Percentiles rank a stretch among this genome's conserved stretches.
Evolutionary conservation across 2,113 vertebrate genomes (phyloP).

Genomic region (Neolamprologus variostigma): DNA sequence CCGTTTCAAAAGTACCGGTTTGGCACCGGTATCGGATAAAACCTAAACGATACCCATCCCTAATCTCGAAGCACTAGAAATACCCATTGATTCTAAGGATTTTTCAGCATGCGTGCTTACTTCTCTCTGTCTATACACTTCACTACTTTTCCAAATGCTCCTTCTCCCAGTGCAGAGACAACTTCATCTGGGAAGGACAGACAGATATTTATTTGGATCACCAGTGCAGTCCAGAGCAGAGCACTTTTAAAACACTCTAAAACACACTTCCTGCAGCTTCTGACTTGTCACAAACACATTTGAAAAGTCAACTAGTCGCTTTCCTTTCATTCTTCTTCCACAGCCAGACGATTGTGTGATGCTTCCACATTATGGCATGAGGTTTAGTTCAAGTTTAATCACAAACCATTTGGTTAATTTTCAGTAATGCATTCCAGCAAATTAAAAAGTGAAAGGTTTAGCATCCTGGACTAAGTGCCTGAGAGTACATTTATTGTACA

Average conservation of each 20-base stretch:
- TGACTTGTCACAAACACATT: not conserved
- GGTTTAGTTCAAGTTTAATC: not conserved
- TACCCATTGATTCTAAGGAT: not conserved
- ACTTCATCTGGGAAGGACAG: conserved; percentile 80
- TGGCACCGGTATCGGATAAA: no score
- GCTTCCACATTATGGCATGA: rapidly evolving
- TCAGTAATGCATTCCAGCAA: not conserved
- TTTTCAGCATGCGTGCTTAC: conserved; percentile 39
- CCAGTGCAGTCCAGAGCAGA: not conserved
- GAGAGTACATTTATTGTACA: not conserved
- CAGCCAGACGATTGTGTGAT: rapidly evolving
- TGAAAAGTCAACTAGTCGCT: not conserved
- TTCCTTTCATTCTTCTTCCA: not conserved
- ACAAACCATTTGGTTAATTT: not conserved
- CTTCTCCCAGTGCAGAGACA: conserved; percentile 81
- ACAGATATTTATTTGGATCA: not conserved
- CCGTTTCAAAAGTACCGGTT: no score
- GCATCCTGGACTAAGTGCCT: not conserved
- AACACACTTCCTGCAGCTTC: not conserved
- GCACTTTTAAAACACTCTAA: not conserved
- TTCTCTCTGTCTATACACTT: conserved; percentile 81
- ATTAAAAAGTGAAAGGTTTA: not conserved
- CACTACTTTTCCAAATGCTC: conserved; percentile 89
- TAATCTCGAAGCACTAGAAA: not conserved
- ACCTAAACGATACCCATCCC: no score